Evolutionary conservation across 2,797 vertebrate genomes (phyloP).

Genomic region (Aphelocoma californica): DNA sequence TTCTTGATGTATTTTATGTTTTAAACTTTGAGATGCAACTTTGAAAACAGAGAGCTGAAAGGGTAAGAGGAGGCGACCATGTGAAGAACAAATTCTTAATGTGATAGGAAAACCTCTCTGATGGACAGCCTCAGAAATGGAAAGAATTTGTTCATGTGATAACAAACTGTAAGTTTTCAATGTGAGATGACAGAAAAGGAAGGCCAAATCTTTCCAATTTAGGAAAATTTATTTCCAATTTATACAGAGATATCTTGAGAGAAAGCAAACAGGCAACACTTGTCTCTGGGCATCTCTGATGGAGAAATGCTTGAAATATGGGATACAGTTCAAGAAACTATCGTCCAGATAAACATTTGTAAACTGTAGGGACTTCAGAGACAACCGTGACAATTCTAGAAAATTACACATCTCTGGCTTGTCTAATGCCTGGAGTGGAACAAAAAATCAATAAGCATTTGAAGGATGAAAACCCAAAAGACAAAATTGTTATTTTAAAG

Average conservation of each 20-base stretch:
- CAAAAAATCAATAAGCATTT: not conserved
- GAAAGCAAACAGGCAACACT: not conserved
- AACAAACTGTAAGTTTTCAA: not conserved
- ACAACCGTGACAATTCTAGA: not conserved
- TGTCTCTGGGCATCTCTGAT: not conserved
- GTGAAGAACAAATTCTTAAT: not conserved
- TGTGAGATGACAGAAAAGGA: not conserved
- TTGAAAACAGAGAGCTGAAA: not conserved
- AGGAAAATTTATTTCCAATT: not conserved
- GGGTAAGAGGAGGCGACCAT: not conserved
- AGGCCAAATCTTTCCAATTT: not conserved
- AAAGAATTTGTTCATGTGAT: not conserved
- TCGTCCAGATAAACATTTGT: not conserved
- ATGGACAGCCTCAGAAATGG: not conserved
- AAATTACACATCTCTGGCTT: not conserved
- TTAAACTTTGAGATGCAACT: not conserved
- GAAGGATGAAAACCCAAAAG: not conserved
- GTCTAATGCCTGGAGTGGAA: not conserved
- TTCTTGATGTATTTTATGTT: not conserved
- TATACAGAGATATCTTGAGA: not conserved
- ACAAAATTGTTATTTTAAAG: not conserved
- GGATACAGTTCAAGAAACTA: not conserved
- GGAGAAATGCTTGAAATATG: not conserved
- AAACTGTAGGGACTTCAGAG: not conserved
- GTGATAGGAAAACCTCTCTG: not conserved